Conservation (phyloP, 2,888 invertebrate genomes). For the Theretra japonica region DNA sequence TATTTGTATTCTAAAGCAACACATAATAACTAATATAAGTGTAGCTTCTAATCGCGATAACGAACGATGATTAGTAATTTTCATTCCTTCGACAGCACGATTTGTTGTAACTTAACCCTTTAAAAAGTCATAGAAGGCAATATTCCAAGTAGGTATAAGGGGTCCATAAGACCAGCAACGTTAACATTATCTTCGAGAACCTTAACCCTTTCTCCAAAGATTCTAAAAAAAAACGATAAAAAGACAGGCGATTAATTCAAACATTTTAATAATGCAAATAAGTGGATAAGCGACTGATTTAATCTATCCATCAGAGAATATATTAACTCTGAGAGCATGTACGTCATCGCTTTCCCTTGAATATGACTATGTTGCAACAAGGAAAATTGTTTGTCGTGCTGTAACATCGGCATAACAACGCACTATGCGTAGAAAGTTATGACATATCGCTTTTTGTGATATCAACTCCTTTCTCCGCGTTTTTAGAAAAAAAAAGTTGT, state of each 20-base stretch:
- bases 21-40: too few relatives aligned
- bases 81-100: too few relatives aligned
- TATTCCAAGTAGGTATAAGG: too few relatives aligned
- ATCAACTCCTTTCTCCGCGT: constrained; percentile 7
- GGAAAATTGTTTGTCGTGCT: constrained; percentile 49
- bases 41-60: too few relatives aligned
- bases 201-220: neutral
- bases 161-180: too few relatives aligned
- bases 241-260: neutral
- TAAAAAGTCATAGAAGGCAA: too few relatives aligned
- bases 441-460: constrained; percentile 15
- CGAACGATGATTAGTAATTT: too few relatives aligned
- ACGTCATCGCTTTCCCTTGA: constrained; percentile 54
- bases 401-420: constrained; percentile 29
- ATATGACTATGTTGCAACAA: constrained; percentile 54
- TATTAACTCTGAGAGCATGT: constrained; percentile 35
- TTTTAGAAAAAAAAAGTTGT: constrained; percentile 5
- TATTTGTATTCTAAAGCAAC: neutral
- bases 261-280: constrained; percentile 6
- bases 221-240: neutral
- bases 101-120: too few relatives aligned
- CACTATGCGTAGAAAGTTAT: constrained; percentile 36
- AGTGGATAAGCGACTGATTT: neutral
- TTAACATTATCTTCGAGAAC: neutral
- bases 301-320: constrained; percentile 15